Conservation (phyloP, 1,140 invertebrate genomes). For the Aphaenogaster floridana region DNA sequence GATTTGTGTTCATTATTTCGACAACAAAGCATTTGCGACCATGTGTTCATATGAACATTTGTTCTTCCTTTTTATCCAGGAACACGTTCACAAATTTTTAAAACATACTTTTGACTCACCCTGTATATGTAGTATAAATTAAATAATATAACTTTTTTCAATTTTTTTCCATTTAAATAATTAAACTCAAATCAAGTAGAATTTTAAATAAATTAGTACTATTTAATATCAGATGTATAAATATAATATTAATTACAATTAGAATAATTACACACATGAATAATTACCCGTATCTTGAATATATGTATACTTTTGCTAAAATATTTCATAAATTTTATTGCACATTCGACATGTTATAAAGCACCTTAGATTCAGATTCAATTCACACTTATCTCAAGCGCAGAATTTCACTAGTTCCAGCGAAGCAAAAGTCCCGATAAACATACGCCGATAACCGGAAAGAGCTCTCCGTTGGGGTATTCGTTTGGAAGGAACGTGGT, state of each 20-base stretch:
- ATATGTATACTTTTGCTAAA: background rate
- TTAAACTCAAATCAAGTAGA: background rate
- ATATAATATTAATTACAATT: background rate
- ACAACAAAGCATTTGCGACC: too few species aligned
- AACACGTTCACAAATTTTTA: too few species aligned
- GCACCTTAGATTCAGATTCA: constrained; percentile 14
- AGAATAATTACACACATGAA: background rate
- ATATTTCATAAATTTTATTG: background rate
- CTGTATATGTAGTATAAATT: background rate
- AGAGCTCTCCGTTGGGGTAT: constrained; percentile 1
- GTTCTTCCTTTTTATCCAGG: too few species aligned
- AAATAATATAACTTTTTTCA: background rate
- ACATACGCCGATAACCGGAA: constrained; percentile 33
- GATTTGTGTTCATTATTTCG: too few species aligned
- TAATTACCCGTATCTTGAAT: background rate
- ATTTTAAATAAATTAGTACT: background rate
- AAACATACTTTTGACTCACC: too few species aligned
- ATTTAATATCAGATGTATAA: background rate
- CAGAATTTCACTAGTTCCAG: background rate
- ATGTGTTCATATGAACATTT: too few species aligned
- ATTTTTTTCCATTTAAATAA: constrained; percentile 1
- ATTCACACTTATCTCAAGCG: constrained; percentile 3
- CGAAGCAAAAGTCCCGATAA: constrained; percentile 26
- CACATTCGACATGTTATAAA: background rate
- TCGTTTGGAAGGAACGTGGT: constrained; percentile 42